A percentile compares a stretch with the other conserved stretches of the same genome.
phyloP scores from a whole-genome alignment of 2,113 vertebrate species.

The Australoheros scitulus region DNA sequence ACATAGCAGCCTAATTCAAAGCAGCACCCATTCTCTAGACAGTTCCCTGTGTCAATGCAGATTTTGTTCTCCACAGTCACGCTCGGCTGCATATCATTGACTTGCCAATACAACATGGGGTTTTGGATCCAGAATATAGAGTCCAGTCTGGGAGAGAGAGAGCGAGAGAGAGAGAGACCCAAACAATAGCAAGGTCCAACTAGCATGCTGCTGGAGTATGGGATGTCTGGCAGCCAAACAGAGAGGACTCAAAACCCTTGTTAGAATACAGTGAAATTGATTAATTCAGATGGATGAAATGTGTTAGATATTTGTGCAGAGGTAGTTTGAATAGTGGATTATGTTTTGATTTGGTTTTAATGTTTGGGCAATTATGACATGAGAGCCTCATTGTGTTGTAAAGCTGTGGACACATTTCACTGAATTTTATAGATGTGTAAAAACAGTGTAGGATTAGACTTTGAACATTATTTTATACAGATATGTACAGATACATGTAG shows the following conservation, averaged over 20 bases:
- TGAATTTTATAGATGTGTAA: background rate
- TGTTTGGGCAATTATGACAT: conserved; percentile 4
- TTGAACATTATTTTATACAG: background rate
- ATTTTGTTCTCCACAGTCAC: conserved; percentile 68
- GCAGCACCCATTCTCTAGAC: conserved; percentile 72
- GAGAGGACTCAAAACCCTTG: conserved; percentile 7
- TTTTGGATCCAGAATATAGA: conserved; percentile 57
- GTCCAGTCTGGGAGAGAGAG: conserved; percentile 38
- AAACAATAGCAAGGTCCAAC: conserved; percentile 47
- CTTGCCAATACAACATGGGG: conserved; percentile 70
- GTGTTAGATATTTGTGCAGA: conserved; percentile 36
- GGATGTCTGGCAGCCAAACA: conserved; percentile 43
- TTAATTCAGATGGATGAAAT: conserved; percentile 48
- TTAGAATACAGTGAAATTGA: conserved; percentile 30
- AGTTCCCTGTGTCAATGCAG: conserved; percentile 71
- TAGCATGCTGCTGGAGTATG: conserved; percentile 30
- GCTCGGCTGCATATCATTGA: conserved; percentile 66
- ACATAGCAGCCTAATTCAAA: conserved; percentile 73
- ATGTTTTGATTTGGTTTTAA: conserved; percentile 14
- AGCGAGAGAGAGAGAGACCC: conserved; percentile 1
- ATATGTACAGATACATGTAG: background rate
- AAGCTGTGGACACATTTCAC: background rate
- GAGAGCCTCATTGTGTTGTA: background rate
- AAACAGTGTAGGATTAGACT: background rate
- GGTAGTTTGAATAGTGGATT: conserved; percentile 9